Percentiles rank a stretch among this genome's conserved stretches.
Evolutionary conservation across 2,888 invertebrate species (phyloP).

Genomic region (Drosophila siamana): DNA sequence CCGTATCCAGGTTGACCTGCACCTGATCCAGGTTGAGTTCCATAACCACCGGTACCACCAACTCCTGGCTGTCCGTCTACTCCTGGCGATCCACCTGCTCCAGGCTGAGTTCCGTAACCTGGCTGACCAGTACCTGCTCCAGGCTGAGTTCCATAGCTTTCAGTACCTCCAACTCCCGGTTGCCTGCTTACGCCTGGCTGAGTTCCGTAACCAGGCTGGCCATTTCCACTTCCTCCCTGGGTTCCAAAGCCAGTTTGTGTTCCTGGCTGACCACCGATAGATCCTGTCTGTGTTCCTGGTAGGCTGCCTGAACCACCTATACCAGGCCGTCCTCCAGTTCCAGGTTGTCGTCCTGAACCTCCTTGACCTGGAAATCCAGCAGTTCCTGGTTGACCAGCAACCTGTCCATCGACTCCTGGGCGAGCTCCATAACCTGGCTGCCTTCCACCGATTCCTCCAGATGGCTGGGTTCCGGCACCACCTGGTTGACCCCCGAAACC

Average conservation of each 20-base stretch:
- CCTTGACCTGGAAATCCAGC: constrained; percentile 5
- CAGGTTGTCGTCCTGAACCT: constrained; percentile 10
- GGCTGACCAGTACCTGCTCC: constrained; percentile 8
- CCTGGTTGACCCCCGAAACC: not conserved
- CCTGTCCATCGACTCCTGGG: no score
- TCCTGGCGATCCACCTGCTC: constrained; percentile 17
- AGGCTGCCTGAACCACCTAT: not conserved
- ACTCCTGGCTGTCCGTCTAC: constrained; percentile 9
- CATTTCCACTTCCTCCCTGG: constrained; percentile 11
- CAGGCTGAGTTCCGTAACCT: constrained; percentile 14
- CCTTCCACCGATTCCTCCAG: not conserved
- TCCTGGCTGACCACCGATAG: not conserved
- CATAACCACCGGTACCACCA: constrained; percentile 13
- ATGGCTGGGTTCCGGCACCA: not conserved
- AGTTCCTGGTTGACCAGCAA: constrained; percentile 1
- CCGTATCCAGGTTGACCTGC: constrained; percentile 26
- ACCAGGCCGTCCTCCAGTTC: not conserved
- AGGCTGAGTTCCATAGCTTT: constrained; percentile 4
- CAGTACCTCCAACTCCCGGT: constrained; percentile 13
- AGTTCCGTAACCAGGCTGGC: constrained; percentile 12
- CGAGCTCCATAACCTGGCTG: no score
- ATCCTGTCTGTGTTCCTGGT: constrained; percentile 5
- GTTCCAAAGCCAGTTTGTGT: constrained; percentile 10
- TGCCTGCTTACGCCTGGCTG: constrained; percentile 9
- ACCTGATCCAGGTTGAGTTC: constrained; percentile 11